Base-by-base conservation (phyloP, 2,888 invertebrate species). In the Caenorhabditis virilis region DNA sequence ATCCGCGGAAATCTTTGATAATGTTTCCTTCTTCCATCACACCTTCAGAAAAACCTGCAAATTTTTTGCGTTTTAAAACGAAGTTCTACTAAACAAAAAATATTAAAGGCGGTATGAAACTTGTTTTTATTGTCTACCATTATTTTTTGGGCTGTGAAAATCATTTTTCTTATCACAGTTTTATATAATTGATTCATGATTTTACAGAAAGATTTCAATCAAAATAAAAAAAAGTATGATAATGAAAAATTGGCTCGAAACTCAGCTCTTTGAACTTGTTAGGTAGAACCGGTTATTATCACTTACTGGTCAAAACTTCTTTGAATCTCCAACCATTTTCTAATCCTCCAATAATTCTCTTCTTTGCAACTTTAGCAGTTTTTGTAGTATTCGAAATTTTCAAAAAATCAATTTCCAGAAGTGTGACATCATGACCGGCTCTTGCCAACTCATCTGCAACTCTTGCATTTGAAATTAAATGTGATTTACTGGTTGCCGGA, bases 401-500 rank as follows among this genome's bases (percentile, higher is more conserved):
- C 13, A 69, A 41, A 41, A 63, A 66, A 27, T 72, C 72, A 2
- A 68, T 53, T 57, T 72, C 72, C 15, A 72, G 54, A 0, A 69
- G 22, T 6, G 62, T 62, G 48, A 78, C 78, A 35, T 78, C 62
- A 51, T 78, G 78, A 6, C 74, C 76, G 20, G 74, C 78, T 35
- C 48, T 53, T 13, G 68, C 74, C 25, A 78, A 49, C 9, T 69
- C 71, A 52, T 77, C 77, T 1, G 78, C 78, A 23, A 78, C 72
- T 39, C 76, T 45, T 15, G 66, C 73, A 36, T 76, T 72, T 2
- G 67, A 64, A 15, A 76, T 71, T 68, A 78, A 61, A 43, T 78
- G 78, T 2, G 69, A 69, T 50, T 64, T 63, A 43, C 64, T 64
- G 13, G 63, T 64, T 0, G 67, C 57, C 2, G 72, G 72, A 7